Evolutionary conservation across 2,888 invertebrate genomes (phyloP).

Genomic region (Leptogaster cylindrica): DNA sequence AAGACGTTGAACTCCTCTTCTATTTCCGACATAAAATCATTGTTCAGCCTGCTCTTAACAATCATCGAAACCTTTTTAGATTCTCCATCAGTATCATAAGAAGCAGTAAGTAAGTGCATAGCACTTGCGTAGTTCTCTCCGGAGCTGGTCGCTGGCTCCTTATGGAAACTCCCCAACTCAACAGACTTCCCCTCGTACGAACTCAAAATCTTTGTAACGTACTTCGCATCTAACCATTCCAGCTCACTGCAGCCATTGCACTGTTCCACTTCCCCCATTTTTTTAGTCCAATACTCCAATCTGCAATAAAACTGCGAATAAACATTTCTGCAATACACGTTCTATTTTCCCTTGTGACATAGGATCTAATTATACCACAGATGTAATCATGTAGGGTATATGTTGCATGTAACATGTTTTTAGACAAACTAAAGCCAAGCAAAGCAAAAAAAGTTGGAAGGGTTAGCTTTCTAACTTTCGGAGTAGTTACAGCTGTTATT

Average conservation of each 20-base stretch:
- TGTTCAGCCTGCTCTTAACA: constrained; percentile 52
- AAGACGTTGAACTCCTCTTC: constrained; percentile 53
- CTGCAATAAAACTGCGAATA: too few species aligned
- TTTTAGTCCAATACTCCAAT: constrained; percentile 3
- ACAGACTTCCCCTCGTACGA: constrained; percentile 47
- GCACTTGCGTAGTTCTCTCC: constrained; percentile 55
- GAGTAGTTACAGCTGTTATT: too few species aligned
- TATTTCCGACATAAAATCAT: constrained; percentile 50
- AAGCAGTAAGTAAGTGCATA: constrained; percentile 50
- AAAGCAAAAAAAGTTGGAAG: too few species aligned
- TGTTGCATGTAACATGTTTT: too few species aligned
- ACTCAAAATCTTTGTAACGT: constrained; percentile 51
- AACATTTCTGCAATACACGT: too few species aligned
- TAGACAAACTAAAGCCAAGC: too few species aligned
- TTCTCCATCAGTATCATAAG: constrained; percentile 45
- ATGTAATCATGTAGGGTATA: too few species aligned
- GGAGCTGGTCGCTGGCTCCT: constrained; percentile 52
- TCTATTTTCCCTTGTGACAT: too few species aligned
- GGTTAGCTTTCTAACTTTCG: too few species aligned
- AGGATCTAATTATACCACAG: too few species aligned
- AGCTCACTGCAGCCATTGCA: constrained; percentile 32
- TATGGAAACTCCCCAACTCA: constrained; percentile 48
- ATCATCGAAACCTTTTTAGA: constrained; percentile 49
- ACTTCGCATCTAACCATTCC: constrained; percentile 50
- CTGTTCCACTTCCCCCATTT: background rate